Percentiles rank a stretch among this genome's conserved stretches.
These are phyloP conservation scores for Gavia stellata DNA, from an alignment of 2,113 vertebrate species.

Conservation along the genomic window DNA sequence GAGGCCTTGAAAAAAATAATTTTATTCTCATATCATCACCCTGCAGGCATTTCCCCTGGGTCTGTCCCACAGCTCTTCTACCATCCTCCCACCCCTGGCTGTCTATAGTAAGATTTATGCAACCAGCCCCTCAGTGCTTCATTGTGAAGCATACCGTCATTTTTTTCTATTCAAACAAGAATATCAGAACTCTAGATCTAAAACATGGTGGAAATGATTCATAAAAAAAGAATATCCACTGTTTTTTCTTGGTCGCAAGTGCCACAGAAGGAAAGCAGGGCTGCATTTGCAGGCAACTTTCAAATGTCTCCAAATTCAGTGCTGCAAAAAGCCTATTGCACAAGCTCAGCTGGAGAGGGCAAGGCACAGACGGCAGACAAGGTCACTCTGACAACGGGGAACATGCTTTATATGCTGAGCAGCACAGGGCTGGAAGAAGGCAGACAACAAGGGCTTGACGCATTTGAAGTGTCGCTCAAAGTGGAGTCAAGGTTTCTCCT, in stretches of 20 bases:
- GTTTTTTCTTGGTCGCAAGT: background rate
- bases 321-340: background rate
- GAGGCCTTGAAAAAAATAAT: background rate
- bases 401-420: constrained; percentile 58
- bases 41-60: constrained; percentile 26
- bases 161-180: background rate
- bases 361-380: constrained; percentile 61
- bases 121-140: background rate
- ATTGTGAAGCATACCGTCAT: background rate
- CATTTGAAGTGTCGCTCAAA: constrained; percentile 48
- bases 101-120: constrained; percentile 19
- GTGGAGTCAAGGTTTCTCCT: constrained; percentile 62
- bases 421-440: constrained; percentile 24
- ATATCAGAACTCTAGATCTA: background rate
- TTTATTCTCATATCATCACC: background rate
- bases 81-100: constrained; percentile 33
- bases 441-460: constrained; percentile 56
- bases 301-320: background rate
- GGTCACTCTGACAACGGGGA: constrained; percentile 51
- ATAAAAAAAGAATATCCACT: background rate
- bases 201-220: constrained; percentile 15
- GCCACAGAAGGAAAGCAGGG: background rate
- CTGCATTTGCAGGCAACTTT: constrained; percentile 11
- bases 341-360: constrained; percentile 55
- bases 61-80: constrained; percentile 27